Percentiles rank a stretch among this genome's conserved stretches.
These are phyloP conservation scores for Sarcoramphus papa DNA, from an alignment of 2,797 vertebrate genomes.

Conservation along the genomic window DNA sequence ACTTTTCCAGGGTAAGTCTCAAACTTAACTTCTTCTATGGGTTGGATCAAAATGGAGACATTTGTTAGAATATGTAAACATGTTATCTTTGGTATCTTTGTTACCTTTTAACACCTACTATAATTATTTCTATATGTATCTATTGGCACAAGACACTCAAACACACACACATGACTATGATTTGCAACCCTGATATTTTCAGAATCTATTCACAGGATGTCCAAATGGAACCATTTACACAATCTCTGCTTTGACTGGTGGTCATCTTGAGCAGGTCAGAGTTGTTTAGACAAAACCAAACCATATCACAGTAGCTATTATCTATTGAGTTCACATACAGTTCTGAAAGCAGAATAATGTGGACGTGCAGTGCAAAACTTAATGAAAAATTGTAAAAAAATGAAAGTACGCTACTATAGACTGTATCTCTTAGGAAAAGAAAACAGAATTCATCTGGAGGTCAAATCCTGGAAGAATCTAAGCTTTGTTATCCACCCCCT, in stretches of 20 bases:
- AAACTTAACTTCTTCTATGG: background rate
- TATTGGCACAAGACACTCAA: background rate
- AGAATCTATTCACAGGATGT: background rate
- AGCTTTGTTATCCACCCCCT: background rate
- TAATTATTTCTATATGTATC: background rate
- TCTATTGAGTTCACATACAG: background rate
- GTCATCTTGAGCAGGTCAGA: background rate
- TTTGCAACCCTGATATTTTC: background rate
- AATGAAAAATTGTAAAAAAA: background rate
- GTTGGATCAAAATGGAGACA: background rate
- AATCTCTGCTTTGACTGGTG: background rate
- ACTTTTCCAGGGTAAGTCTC: background rate
- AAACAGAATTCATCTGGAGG: background rate
- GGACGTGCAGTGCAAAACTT: background rate
- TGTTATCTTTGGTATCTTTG: background rate
- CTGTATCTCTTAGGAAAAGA: background rate
- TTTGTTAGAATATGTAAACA: background rate
- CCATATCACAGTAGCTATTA: background rate
- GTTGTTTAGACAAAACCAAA: background rate
- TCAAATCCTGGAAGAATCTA: background rate
- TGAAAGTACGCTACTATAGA: too few species aligned
- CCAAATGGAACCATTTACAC: background rate
- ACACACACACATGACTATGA: background rate
- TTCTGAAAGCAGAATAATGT: background rate
- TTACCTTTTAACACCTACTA: background rate